Evolutionary conservation across 2,113 vertebrate species (phyloP), one percentile per base, ranked within the genome.

Genomic region (Typhlomys cinereus): DNA sequence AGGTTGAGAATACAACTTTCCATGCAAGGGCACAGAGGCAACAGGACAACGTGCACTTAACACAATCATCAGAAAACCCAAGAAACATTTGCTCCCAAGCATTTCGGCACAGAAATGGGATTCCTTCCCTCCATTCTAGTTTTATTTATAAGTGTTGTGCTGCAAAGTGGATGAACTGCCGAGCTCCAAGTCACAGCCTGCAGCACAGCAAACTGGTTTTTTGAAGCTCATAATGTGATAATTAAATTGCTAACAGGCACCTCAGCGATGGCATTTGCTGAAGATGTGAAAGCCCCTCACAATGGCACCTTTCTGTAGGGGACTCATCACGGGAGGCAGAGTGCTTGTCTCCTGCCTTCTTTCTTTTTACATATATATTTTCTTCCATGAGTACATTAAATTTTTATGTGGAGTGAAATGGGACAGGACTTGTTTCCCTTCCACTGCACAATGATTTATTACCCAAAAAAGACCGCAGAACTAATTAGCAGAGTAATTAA

Each of bases 401-500:
- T 98, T 99, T 99, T 99, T 98, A 99, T 99, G 98, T 97, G 97
- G 97, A 98, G 97, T 95, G 97, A 98, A 98, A 99, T 98, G 98
- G 98, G 98, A 98, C 97, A 98, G 98, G 98, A 98, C 97, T 97
- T 98, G 98, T 99, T 99, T 99, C 97, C 97, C 97, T 98, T 99
- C 98, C 99, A 99, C 99, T 98, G 98, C 99, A 99, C 99, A 98
- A 98, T 99, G 99, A 99, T 99, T 99, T 99, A 99, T 99, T 99
- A 99, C 98, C 98, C 98, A 97, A 98, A 99, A 98, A 99, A 99
- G 99, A 99, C 98, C 98, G 98, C 99, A 99, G 98, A 99, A 99
- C 99, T 99, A 99, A 99, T 99, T 99, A 99, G 99, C 98, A 98
- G 98, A 99, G 99, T 99, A 99, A 99, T 99, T 99, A 99, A 99